Percentiles rank a stretch among this genome's conserved stretches.
Conservation (phyloP, 2,888 invertebrate genomes). For the Thereva nobilitata region DNA sequence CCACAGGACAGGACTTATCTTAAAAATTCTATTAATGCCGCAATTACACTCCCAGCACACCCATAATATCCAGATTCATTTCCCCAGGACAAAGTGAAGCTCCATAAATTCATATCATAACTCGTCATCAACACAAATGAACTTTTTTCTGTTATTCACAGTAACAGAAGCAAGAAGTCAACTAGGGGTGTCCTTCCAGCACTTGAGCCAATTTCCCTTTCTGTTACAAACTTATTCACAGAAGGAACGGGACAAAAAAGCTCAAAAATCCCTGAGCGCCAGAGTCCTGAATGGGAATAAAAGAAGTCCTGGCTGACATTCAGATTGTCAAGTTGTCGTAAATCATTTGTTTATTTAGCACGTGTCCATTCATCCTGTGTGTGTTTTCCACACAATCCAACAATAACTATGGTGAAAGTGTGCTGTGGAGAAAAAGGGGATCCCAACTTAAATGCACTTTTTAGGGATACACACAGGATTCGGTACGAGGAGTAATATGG, state of each 20-base stretch:
- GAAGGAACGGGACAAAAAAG: conserved; percentile 13
- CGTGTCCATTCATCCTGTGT: conserved; percentile 37
- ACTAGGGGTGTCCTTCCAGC: conserved; percentile 6
- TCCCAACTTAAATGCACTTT: conserved; percentile 29
- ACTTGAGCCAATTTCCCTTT: conserved; percentile 29
- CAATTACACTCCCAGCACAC: too few species aligned
- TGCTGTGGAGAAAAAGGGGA: conserved; percentile 9
- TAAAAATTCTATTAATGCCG: too few species aligned
- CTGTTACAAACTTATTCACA: conserved; percentile 16
- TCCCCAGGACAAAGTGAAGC: background rate
- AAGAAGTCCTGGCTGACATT: conserved; percentile 36
- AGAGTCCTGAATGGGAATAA: conserved; percentile 1
- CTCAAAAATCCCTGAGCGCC: conserved; percentile 15
- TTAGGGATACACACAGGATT: conserved; percentile 7
- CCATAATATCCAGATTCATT: too few species aligned
- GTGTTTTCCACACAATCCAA: conserved; percentile 30
- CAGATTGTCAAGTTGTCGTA: conserved; percentile 39
- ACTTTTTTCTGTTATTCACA: background rate
- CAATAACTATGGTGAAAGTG: conserved; percentile 26
- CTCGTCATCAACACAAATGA: conserved; percentile 15
- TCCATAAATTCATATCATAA: conserved; percentile 25
- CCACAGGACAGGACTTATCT: too few species aligned
- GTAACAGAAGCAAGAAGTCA: conserved; percentile 16
- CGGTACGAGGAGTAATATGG: conserved; percentile 16
- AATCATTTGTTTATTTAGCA: conserved; percentile 41